These are phyloP conservation scores for Penaeus vannamei DNA, from an alignment of 1,140 invertebrate species.

Conservation along the genomic window DNA sequence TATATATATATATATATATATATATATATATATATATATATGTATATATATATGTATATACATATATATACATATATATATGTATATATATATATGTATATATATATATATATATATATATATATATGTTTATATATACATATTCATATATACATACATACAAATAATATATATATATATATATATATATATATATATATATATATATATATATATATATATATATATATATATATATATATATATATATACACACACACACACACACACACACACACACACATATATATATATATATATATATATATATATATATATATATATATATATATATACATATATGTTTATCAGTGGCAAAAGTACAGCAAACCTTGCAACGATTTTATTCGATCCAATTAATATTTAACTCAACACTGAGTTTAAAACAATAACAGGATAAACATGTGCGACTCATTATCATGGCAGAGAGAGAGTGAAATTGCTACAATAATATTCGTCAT, in stretches of 20 bases:
- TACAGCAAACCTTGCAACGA: not conserved
- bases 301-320: slow-evolving; percentile 37
- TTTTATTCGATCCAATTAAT: too few relatives aligned
- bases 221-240: not conserved
- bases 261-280: not conserved
- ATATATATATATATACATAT: not conserved
- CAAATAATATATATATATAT: not conserved
- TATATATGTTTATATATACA: not conserved
- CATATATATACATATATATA: not conserved
- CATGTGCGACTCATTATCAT: too few relatives aligned
- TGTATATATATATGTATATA: not conserved
- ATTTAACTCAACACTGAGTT: too few relatives aligned
- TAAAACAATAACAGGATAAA: too few relatives aligned
- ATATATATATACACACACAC: not conserved
- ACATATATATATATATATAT: slow-evolving; percentile 11
- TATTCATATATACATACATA: not conserved
- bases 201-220: not conserved
- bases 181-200: not conserved
- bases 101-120: not conserved
- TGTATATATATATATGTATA: not conserved
- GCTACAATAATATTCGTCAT: too few relatives aligned
- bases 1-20: slow-evolving; percentile 5
- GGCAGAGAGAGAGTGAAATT: too few relatives aligned
- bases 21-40: not conserved
- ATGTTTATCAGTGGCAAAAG: not conserved